A percentile compares a stretch with the other conserved stretches of the same genome.
Evolutionary conservation across 1,140 invertebrate species (phyloP).

Genomic region (Streblospio benedicti): DNA sequence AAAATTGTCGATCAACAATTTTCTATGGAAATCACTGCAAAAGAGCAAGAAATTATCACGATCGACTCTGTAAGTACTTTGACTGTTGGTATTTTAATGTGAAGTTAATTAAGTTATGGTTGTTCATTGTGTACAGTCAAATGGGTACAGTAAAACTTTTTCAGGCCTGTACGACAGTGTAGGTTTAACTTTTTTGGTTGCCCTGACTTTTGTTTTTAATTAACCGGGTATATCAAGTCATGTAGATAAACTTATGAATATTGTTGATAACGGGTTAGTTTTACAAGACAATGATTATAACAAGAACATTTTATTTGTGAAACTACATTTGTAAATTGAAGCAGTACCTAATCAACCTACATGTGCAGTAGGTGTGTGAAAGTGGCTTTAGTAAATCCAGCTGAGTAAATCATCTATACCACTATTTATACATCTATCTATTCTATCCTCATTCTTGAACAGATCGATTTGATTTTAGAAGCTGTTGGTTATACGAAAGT

Average conservation of each 20-base stretch:
- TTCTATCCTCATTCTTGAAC: too few relatives aligned
- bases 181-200: not conserved
- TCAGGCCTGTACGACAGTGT: too few relatives aligned
- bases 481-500: not conserved
- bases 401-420: too few relatives aligned
- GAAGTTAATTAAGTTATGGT: not conserved
- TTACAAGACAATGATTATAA: too few relatives aligned
- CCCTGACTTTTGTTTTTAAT: not conserved
- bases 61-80: constrained; percentile 30
- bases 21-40: constrained; percentile 27
- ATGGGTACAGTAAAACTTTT: not conserved
- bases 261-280: too few relatives aligned
- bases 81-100: not conserved
- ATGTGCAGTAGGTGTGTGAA: too few relatives aligned
- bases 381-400: too few relatives aligned
- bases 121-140: not conserved
- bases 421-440: too few relatives aligned
- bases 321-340: too few relatives aligned
- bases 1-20: constrained; percentile 32
- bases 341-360: too few relatives aligned
- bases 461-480: too few relatives aligned
- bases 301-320: too few relatives aligned
- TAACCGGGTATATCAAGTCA: not conserved
- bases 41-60: constrained; percentile 30
- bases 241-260: not conserved